These are phyloP conservation scores for Gadus macrocephalus DNA, from an alignment of 2,113 vertebrate genomes.

Conservation along the genomic window DNA sequence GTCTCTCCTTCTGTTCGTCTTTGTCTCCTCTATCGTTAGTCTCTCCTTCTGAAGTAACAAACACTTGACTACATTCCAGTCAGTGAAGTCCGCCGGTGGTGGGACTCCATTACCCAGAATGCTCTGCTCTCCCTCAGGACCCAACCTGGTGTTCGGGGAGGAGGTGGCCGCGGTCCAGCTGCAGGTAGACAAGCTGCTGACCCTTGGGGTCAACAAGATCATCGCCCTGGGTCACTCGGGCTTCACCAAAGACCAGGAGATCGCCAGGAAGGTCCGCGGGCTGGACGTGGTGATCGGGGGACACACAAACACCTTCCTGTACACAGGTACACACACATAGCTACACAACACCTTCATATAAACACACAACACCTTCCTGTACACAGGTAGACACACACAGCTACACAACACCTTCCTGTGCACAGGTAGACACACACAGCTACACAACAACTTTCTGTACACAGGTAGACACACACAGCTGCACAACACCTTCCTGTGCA, in stretches of 20 bases:
- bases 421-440: constrained; percentile 32
- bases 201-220: constrained; percentile 83
- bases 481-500: too few species aligned
- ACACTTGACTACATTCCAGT: too few species aligned
- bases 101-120: background rate
- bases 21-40: too few species aligned
- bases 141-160: constrained; percentile 78
- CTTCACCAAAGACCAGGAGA: constrained; percentile 77
- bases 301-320: constrained; percentile 93
- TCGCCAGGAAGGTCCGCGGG: constrained; percentile 82
- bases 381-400: constrained; percentile 61
- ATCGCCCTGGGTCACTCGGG: constrained; percentile 94
- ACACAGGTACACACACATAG: constrained; percentile 74
- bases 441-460: too few species aligned
- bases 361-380: too few species aligned
- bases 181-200: constrained; percentile 79
- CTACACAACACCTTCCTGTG: too few species aligned
- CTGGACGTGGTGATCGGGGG: constrained; percentile 92
- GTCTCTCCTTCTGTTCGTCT: too few species aligned
- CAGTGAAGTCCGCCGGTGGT: too few species aligned
- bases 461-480: constrained; percentile 31
- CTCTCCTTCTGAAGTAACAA: too few species aligned
- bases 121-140: constrained; percentile 59
- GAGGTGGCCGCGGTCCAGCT: constrained; percentile 80
- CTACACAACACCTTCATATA: too few species aligned